These are phyloP conservation scores for Scomber colias DNA, from an alignment of 2,113 vertebrate genomes.

Conservation along the genomic window DNA sequence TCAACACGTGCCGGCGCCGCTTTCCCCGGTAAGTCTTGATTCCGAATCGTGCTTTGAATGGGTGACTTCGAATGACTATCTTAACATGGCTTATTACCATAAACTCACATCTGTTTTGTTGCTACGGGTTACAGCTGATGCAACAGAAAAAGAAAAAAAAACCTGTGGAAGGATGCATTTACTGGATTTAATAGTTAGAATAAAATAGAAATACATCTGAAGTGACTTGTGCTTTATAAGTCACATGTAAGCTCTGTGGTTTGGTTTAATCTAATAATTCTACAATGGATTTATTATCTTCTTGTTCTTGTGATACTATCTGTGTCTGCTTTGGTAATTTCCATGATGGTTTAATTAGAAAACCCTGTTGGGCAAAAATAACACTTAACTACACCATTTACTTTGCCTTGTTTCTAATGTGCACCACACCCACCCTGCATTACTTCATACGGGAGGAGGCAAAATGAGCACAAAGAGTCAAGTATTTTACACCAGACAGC, in stretches of 20 bases:
- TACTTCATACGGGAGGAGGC: neutral
- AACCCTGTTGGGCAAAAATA: neutral
- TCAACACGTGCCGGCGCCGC: neutral
- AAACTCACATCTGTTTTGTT: neutral
- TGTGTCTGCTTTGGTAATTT: neutral
- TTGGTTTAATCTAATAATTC: neutral
- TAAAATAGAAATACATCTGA: too few species aligned
- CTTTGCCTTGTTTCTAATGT: neutral
- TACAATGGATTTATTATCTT: neutral
- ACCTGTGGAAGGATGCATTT: neutral
- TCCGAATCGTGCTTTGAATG: neutral
- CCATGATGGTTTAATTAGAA: neutral
- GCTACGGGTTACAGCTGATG: conserved; percentile 14
- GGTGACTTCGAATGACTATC: neutral
- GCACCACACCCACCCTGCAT: neutral
- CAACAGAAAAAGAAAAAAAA: neutral
- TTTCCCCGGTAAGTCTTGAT: conserved; percentile 48
- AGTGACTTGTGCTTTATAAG: too few species aligned
- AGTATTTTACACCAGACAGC: too few species aligned
- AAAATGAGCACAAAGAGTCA: too few species aligned
- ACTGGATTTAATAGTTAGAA: neutral
- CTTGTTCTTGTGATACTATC: neutral
- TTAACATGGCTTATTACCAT: neutral
- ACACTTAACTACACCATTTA: neutral
- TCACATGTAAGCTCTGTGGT: too few species aligned